These are phyloP conservation scores for Pyrgilauda ruficollis DNA, from an alignment of 2,113 vertebrate genomes.

Conservation along the genomic window DNA sequence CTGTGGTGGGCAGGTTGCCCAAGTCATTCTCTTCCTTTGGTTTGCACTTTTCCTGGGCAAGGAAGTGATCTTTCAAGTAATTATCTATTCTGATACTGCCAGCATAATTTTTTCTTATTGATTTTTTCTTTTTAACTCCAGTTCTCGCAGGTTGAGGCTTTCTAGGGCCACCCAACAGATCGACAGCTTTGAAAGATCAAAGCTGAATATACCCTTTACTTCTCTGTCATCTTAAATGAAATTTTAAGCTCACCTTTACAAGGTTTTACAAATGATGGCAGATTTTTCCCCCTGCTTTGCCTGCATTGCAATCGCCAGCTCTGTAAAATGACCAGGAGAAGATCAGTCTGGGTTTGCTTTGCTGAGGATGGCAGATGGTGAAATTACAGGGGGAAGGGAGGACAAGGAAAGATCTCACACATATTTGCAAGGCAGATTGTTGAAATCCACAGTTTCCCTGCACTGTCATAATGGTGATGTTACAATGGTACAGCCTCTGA, in stretches of 20 bases:
- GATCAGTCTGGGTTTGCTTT: not conserved
- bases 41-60: not conserved
- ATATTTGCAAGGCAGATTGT: not conserved
- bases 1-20: not conserved
- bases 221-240: not conserved
- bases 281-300: not conserved
- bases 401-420: not conserved
- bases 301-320: not conserved
- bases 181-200: not conserved
- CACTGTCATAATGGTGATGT: not conserved
- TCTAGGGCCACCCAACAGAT: not conserved
- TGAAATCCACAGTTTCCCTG: not conserved
- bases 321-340: not conserved
- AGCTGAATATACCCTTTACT: not conserved
- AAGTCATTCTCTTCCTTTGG: not conserved
- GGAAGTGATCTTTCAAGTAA: not conserved
- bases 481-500: not conserved
- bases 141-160: not conserved
- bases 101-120: conserved; percentile 31
- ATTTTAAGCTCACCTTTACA: not conserved
- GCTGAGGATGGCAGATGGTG: not conserved
- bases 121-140: conserved; percentile 2
- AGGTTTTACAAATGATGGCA: not conserved
- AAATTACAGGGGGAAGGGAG: not conserved
- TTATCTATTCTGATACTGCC: not conserved